Conservation (phyloP, 2,888 invertebrate genomes). For the Eretmocerus hayati region DNA sequence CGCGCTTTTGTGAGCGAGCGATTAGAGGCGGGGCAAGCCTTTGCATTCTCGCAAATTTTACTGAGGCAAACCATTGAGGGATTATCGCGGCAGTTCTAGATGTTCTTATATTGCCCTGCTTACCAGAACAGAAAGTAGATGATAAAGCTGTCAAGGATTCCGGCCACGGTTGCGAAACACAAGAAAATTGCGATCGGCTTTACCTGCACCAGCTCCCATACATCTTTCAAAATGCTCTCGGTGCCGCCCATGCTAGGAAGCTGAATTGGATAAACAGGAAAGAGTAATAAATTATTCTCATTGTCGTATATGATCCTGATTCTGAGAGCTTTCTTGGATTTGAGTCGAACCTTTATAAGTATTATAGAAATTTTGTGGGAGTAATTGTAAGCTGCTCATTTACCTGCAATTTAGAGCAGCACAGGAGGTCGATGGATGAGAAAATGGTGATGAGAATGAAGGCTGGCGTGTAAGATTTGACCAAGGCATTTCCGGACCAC, state of each 20-base stretch:
- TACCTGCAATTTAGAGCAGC: slow-evolving; percentile 60
- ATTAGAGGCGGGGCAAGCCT: too few species aligned
- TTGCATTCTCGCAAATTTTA: too few species aligned
- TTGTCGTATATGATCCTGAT: too few species aligned
- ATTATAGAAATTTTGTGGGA: too few species aligned
- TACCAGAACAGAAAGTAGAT: slow-evolving; percentile 78
- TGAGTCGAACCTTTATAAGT: too few species aligned
- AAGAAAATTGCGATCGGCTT: slow-evolving; percentile 64
- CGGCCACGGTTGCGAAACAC: slow-evolving; percentile 66
- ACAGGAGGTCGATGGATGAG: slow-evolving; percentile 59
- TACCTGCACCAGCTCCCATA: slow-evolving; percentile 56
- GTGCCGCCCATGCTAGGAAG: slow-evolving; percentile 63
- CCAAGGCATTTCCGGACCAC: slow-evolving; percentile 51
- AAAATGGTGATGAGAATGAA: slow-evolving; percentile 61
- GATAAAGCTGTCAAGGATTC: slow-evolving; percentile 72
- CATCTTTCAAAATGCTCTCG: slow-evolving; percentile 61
- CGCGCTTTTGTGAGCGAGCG: too few species aligned
- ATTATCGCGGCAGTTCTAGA: too few species aligned
- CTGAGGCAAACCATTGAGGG: slow-evolving; percentile 6
- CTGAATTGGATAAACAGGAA: too few species aligned
- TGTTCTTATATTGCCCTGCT: slow-evolving; percentile 28
- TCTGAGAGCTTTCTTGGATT: too few species aligned
- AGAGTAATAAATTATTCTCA: too few species aligned
- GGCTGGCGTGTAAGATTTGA: slow-evolving; percentile 68
- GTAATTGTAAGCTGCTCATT: too few species aligned